Percentiles rank a stretch among this genome's conserved stretches.
These are phyloP conservation scores for Dermochelys coriacea DNA, from an alignment of 2,797 vertebrate genomes.

Conservation along the genomic window DNA sequence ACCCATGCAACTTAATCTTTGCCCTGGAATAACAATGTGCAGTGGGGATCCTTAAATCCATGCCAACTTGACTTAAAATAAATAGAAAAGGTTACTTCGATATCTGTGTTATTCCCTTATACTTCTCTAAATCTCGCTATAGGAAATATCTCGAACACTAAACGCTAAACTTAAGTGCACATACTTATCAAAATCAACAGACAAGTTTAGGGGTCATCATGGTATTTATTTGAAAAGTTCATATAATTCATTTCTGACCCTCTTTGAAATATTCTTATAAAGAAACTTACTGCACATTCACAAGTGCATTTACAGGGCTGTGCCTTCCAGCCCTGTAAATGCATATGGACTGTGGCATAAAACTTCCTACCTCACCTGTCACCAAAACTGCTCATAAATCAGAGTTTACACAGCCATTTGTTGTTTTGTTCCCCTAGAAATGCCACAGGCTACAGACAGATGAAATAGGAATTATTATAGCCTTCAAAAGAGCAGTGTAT, in stretches of 20 bases:
- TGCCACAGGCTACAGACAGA: constrained; percentile 62
- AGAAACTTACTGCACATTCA: constrained; percentile 49
- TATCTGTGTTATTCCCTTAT: neutral
- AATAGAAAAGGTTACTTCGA: neutral
- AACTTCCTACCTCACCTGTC: neutral
- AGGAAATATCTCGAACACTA: neutral
- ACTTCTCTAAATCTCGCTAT: constrained; percentile 15
- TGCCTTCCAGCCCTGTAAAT: neutral
- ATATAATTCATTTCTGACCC: neutral
- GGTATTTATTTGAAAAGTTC: constrained; percentile 3
- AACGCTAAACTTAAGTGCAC: neutral
- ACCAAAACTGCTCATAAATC: constrained; percentile 43
- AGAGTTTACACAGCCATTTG: constrained; percentile 39
- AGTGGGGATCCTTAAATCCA: neutral
- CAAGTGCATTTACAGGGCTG: neutral
- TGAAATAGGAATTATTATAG: constrained; percentile 55
- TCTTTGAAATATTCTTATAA: constrained; percentile 35
- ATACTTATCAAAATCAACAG: neutral
- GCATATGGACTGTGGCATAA: constrained; percentile 32
- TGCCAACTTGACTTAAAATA: neutral
- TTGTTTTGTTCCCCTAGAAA: constrained; percentile 46
- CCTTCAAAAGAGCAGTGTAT: constrained; percentile 35
- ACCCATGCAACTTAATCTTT: constrained; percentile 25
- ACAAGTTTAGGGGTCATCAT: neutral
- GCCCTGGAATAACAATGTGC: neutral